Evolutionary conservation across 2,113 vertebrate genomes (phyloP).

Genomic region (Nyctereutes procyonoides): DNA sequence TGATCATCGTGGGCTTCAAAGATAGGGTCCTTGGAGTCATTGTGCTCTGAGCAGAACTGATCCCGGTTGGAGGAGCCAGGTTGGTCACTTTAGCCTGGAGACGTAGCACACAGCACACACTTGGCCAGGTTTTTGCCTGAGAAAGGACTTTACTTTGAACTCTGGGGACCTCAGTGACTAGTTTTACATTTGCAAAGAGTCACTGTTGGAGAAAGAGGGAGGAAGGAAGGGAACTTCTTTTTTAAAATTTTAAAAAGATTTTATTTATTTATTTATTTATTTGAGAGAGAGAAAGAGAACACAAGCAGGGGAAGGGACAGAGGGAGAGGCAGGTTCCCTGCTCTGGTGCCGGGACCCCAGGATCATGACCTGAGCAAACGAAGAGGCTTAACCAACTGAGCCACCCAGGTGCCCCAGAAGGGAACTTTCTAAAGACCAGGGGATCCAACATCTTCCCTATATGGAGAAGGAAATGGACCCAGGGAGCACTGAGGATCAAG

Average conservation of each 20-base stretch:
- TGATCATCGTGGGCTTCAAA: fast-evolving
- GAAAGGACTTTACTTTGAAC: not conserved
- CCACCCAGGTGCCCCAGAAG: no score
- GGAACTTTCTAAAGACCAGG: not conserved
- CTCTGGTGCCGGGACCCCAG: no score
- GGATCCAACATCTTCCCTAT: not conserved
- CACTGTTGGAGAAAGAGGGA: not conserved
- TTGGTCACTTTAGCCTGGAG: constrained; percentile 86
- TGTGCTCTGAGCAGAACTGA: not conserved
- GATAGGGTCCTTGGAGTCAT: not conserved
- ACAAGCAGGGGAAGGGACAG: no score
- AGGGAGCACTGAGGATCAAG: not conserved
- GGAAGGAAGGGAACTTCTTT: no score
- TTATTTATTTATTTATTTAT: no score
- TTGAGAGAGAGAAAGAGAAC: no score
- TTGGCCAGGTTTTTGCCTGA: not conserved
- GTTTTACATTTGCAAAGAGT: not conserved
- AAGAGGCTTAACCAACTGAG: no score
- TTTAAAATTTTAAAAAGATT: no score
- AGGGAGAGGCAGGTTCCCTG: no score
- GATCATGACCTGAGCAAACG: no score
- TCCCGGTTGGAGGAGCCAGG: constrained; percentile 76
- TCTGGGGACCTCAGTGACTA: not conserved
- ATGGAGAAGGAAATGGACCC: not conserved
- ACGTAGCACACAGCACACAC: not conserved